Conservation (phyloP, 1,140 invertebrate species). For the Brachionus plicatilis region DNA sequence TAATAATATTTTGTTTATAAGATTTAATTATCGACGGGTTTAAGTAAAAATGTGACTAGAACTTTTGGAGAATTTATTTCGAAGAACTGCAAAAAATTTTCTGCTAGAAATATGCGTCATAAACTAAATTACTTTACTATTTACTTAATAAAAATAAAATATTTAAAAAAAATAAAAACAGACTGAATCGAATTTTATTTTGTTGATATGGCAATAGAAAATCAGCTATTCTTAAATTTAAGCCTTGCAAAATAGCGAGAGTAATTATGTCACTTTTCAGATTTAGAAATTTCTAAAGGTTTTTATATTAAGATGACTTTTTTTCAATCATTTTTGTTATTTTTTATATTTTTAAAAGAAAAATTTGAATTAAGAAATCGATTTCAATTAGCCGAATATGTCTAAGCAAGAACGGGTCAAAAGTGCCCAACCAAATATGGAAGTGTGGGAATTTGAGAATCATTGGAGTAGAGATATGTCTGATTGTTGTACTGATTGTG, state of each 20-base stretch:
- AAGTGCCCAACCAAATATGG: neutral
- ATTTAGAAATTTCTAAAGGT: neutral
- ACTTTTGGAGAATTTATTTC: no score
- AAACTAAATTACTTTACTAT: neutral
- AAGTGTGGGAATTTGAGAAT: constrained; percentile 34
- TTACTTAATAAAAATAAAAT: constrained; percentile 4
- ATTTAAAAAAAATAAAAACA: constrained; percentile 1
- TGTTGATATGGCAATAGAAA: constrained; percentile 35
- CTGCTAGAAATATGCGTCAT: neutral
- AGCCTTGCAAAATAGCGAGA: neutral
- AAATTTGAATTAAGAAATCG: neutral
- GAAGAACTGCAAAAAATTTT: neutral
- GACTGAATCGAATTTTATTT: neutral
- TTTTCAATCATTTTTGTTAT: neutral
- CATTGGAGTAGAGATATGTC: constrained; percentile 28
- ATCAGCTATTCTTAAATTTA: neutral
- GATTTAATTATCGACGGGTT: no score
- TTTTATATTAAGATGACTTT: neutral
- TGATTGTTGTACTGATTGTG: constrained; percentile 24
- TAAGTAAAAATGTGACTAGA: no score
- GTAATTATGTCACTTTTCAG: neutral
- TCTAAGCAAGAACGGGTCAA: neutral
- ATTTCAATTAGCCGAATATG: neutral
- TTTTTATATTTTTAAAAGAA: neutral
- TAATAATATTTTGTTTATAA: no score